Conservation (phyloP, 64 coral and sea anemone genomes). For the Porites australiensis region DNA sequence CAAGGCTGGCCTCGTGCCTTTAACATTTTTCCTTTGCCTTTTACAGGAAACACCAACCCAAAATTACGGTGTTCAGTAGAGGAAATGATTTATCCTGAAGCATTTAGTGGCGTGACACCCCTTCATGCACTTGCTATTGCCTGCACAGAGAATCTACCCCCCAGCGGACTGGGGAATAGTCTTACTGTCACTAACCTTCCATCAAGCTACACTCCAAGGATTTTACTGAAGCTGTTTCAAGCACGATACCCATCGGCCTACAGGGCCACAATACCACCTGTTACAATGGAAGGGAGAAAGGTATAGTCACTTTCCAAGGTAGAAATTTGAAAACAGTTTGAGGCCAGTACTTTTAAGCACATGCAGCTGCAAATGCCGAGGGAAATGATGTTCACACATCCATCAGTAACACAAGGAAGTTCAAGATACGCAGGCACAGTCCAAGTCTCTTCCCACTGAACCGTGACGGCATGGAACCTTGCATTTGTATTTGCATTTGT, state of each 20-base stretch:
- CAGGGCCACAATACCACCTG: constrained; percentile 84
- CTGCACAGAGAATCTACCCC: constrained; percentile 81
- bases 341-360: too few relatives aligned
- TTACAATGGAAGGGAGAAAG: constrained; percentile 67
- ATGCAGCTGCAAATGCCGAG: too few relatives aligned
- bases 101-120: constrained; percentile 79
- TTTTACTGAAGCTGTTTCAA: constrained; percentile 88
- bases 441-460: too few relatives aligned
- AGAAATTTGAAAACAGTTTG: too few relatives aligned
- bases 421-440: too few relatives aligned
- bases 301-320: constrained; percentile 8
- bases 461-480: too few relatives aligned
- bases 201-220: constrained; percentile 89
- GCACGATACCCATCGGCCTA: constrained; percentile 88
- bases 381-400: too few relatives aligned
- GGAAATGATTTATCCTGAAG: constrained; percentile 75
- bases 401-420: too few relatives aligned
- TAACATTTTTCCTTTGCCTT: background rate
- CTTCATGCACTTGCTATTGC: constrained; percentile 86
- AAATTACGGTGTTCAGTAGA: constrained; percentile 35
- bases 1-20: too few relatives aligned
- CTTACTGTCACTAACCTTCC: constrained; percentile 90
- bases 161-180: constrained; percentile 86
- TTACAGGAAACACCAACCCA: constrained; percentile 20
- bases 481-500: too few relatives aligned